Conservation (phyloP, 2,113 vertebrate species). For the Gyps fulvus region DNA sequence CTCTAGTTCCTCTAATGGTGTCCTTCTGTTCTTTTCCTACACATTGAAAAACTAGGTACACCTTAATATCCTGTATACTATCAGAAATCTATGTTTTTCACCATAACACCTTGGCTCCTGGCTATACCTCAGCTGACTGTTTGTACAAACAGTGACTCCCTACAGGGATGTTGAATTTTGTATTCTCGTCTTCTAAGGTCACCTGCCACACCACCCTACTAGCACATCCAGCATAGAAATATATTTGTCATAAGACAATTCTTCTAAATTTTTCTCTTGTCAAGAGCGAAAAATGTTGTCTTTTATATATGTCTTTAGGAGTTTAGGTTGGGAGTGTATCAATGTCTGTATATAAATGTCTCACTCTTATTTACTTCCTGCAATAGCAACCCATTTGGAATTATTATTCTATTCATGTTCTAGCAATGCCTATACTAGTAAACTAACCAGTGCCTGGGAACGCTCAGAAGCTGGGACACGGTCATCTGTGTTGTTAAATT, state of each 20-base stretch:
- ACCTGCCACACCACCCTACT: not conserved
- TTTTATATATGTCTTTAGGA: not conserved
- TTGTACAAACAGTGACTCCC: not conserved
- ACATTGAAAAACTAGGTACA: not conserved
- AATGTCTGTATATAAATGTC: not conserved
- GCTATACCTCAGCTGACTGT: not conserved
- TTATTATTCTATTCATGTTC: not conserved
- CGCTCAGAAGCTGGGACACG: not conserved
- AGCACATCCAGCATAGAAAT: not conserved
- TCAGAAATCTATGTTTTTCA: not conserved
- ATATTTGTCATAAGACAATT: not conserved
- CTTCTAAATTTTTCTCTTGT: not conserved
- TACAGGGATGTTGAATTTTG: not conserved
- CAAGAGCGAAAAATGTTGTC: not conserved
- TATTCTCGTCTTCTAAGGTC: not conserved
- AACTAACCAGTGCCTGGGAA: not conserved
- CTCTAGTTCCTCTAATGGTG: not conserved
- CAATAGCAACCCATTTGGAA: not conserved
- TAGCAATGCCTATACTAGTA: not conserved
- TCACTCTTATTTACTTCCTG: not conserved
- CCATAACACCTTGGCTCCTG: not conserved
- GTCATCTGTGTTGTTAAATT: not conserved
- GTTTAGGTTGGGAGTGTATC: not conserved
- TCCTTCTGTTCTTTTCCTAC: not conserved
- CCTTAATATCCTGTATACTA: not conserved